A percentile compares a stretch with the other conserved stretches of the same genome.
These are phyloP conservation scores for Leptinotarsa lineolata DNA, from an alignment of 1,140 invertebrate genomes.

Conservation along the genomic window DNA sequence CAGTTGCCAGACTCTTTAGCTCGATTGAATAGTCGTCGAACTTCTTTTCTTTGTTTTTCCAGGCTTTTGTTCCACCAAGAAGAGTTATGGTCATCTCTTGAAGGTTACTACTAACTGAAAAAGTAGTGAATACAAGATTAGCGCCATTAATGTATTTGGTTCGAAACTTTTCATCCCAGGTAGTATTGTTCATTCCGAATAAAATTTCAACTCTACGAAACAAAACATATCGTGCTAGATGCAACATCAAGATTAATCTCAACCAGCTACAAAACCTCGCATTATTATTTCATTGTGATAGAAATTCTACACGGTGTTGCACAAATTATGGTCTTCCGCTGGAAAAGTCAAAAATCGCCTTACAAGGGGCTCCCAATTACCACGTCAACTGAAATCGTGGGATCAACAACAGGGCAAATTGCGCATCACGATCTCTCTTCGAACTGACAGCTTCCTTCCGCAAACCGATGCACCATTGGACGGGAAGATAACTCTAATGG, in stretches of 20 bases:
- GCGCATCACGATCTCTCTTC: slow-evolving; percentile 35
- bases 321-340: slow-evolving; percentile 52
- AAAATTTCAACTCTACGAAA: neutral
- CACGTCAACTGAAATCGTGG: slow-evolving; percentile 41
- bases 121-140: too few relatives aligned
- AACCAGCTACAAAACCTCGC: slow-evolving; percentile 21
- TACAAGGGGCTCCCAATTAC: slow-evolving; percentile 43
- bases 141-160: too few relatives aligned
- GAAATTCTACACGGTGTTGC: slow-evolving; percentile 48
- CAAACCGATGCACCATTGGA: slow-evolving; percentile 29
- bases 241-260: slow-evolving; percentile 21
- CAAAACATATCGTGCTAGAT: slow-evolving; percentile 35
- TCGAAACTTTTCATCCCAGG: too few relatives aligned
- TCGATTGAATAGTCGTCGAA: too few relatives aligned
- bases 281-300: slow-evolving; percentile 47
- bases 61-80: too few relatives aligned
- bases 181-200: neutral
- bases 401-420: slow-evolving; percentile 42
- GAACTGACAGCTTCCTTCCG: slow-evolving; percentile 42
- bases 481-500: slow-evolving; percentile 23
- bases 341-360: slow-evolving; percentile 46
- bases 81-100: too few relatives aligned
- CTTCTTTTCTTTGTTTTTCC: too few relatives aligned
- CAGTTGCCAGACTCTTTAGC: too few relatives aligned
- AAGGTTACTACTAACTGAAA: too few relatives aligned